Base-by-base conservation (phyloP, 2,113 vertebrate genomes). In the Nansenia antarctica region DNA sequence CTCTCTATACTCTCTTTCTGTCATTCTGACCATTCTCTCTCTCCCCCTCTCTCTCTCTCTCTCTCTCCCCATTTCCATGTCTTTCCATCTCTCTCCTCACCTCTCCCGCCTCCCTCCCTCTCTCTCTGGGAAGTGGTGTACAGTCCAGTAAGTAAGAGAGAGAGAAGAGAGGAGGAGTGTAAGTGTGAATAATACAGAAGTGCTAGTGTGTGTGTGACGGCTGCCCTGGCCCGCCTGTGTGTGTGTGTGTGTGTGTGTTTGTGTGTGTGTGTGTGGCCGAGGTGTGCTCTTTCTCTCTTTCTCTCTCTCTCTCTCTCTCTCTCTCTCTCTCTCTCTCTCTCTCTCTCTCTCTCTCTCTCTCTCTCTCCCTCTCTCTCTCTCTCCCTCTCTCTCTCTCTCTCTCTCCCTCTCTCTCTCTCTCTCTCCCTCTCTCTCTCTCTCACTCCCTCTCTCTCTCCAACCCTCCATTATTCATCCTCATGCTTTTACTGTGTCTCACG, bases 181-280 rank as follows among this genome's bases (percentile, higher is more conserved):
- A 81, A 34, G 42, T 59, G 80, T 87, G 76, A 89, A 84, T 89
- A 85, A 88, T 88, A 37, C 81, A 89, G 65, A 59, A 81, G 68
- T 65, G 69, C 76, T 84, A 81, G 87, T 77, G 63, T 86, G 85
- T 79, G 70, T 76, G 81, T 86, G 79, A 88, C 84, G 78, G 80
- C 66, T 27, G 57, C 80, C 70, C 73, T 73, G 29, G 64, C 69
- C 14, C 9, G 72, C n/a, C n/a, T n/a, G n/a, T n/a, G n/a, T n/a
- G n/a, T n/a, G n/a, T n/a, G n/a, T n/a, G n/a, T n/a, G n/a, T n/a
- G n/a, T n/a, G n/a, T n/a, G n/a, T n/a, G n/a, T n/a, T n/a, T n/a
- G n/a, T n/a, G n/a, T n/a, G n/a, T n/a, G n/a, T n/a, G n/a, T 59
- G 52, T 69, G 49, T 58, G 73, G 73, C 80, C 74, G 74, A 70